Conservation (phyloP, 2,888 invertebrate genomes). For the Linnaemya tessellans region DNA sequence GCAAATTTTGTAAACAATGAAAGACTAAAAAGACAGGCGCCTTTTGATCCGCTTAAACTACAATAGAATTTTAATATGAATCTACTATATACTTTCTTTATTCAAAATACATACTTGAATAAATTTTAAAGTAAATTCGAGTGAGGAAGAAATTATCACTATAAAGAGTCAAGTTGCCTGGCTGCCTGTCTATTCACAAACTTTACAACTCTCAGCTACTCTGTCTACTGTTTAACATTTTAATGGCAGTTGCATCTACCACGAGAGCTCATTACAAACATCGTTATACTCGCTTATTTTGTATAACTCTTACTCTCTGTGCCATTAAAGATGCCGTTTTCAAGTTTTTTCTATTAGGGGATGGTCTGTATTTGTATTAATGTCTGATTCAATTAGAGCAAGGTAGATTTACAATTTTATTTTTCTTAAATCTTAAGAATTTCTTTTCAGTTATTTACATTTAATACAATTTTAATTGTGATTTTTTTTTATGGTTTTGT, state of each 20-base stretch:
- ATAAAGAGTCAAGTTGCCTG: conserved; percentile 63
- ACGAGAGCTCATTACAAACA: neutral
- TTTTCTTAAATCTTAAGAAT: neutral
- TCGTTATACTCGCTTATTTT: conserved; percentile 1
- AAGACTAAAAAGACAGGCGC: conserved; percentile 56
- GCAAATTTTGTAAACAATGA: conserved; percentile 48
- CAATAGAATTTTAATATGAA: conserved; percentile 51
- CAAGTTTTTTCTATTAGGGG: neutral
- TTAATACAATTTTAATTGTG: conserved; percentile 54
- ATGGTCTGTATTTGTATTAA: conserved; percentile 14
- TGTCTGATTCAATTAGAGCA: conserved; percentile 52
- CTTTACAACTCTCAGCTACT: neutral
- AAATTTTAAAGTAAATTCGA: neutral
- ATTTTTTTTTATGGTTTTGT: conserved; percentile 24
- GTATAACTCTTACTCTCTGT: neutral
- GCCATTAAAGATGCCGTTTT: neutral
- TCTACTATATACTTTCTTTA: neutral
- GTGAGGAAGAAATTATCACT: neutral
- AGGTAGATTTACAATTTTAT: conserved; percentile 9
- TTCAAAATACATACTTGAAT: neutral
- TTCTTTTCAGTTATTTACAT: neutral
- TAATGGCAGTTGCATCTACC: conserved; percentile 54
- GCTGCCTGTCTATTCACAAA: conserved; percentile 30
- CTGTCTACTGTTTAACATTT: conserved; percentile 57
- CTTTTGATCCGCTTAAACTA: conserved; percentile 65